Evolutionary conservation across 2,797 vertebrate genomes (phyloP).

Genomic region (Carcharodon carcharias): DNA sequence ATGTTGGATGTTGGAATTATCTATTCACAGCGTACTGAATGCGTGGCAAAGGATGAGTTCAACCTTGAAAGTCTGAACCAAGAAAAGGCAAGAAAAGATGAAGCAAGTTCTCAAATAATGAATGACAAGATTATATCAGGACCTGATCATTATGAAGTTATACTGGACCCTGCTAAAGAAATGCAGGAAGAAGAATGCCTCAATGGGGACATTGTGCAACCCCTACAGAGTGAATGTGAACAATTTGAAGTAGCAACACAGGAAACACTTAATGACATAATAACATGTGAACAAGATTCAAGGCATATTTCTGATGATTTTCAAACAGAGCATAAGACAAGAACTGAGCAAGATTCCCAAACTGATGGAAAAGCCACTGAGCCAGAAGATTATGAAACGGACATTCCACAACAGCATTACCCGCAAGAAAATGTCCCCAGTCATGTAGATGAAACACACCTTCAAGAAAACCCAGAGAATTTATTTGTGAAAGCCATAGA

Average conservation of each 20-base stretch:
- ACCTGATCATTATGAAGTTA: neutral
- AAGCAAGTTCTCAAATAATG: neutral
- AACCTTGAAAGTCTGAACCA: neutral
- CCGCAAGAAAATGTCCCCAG: constrained; percentile 46
- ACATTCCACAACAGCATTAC: constrained; percentile 59
- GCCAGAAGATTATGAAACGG: constrained; percentile 68
- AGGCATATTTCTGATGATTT: constrained; percentile 40
- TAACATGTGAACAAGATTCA: constrained; percentile 55
- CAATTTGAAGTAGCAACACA: constrained; percentile 27
- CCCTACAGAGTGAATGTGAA: neutral
- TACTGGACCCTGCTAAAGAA: neutral
- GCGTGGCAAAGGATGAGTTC: neutral
- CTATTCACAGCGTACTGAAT: neutral
- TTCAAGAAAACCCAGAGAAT: neutral
- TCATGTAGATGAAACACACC: neutral
- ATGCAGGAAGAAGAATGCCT: neutral
- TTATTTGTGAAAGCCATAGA: neutral
- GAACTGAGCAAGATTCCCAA: constrained; percentile 42
- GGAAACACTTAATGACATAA: constrained; percentile 53
- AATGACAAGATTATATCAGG: neutral
- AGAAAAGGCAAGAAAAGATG: neutral
- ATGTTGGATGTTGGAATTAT: neutral
- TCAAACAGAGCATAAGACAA: constrained; percentile 41
- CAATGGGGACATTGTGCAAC: neutral
- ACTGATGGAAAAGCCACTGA: constrained; percentile 57